Base-by-base conservation (phyloP, 2,888 invertebrate genomes). In the Gymnocheta viridis region DNA sequence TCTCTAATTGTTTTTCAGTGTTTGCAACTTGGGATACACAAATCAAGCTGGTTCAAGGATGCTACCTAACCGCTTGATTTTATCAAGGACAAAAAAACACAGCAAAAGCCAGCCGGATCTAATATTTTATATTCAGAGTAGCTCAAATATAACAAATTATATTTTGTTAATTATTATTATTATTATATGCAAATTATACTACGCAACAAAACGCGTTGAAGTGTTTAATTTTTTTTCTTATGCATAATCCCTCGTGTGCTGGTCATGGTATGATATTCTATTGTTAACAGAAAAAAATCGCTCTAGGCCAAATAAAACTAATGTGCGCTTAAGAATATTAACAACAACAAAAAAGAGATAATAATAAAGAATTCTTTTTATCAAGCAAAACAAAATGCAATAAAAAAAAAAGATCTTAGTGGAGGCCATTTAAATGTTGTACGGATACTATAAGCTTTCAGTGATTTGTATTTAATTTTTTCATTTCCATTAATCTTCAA, bases 401-500 rank as follows among this genome's bases (percentile, higher is more conserved):
- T 44, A 64, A 49, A 74, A 49, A 62, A 67, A 74, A 49, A 62
- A 67, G 17, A 77, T 82, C 82, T 73, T 78, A 56, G 82, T 79
- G 82, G 82, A 82, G 82, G 82, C 78, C 73, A 78, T 82, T 82
- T 73, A 67, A 29, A 76, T 38, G 58, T 60, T 35, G 2, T 47
- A 47, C 27, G 38, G 22, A 60, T 74, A 51, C 54, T 72, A 44
- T 54, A 24, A 29, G 56, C n/a, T 67, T 56, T 56, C 60, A 27
- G 54, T 69, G 73, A 49, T 82, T 78, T 82, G 58, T 70, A 69
- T 73, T 66, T 67, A 72, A 49, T 67, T 67, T 60, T 69, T 64
- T 56, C 47, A 66, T 64, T 79, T 79, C 66, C 80, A 80, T 80
- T 80, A 80, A 80, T 80, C 80, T 80, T 73, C 67, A 73, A 67